phyloP scores from a whole-genome alignment of 92 coral and sea anemone species.

The Epizoanthus stellaris region DNA sequence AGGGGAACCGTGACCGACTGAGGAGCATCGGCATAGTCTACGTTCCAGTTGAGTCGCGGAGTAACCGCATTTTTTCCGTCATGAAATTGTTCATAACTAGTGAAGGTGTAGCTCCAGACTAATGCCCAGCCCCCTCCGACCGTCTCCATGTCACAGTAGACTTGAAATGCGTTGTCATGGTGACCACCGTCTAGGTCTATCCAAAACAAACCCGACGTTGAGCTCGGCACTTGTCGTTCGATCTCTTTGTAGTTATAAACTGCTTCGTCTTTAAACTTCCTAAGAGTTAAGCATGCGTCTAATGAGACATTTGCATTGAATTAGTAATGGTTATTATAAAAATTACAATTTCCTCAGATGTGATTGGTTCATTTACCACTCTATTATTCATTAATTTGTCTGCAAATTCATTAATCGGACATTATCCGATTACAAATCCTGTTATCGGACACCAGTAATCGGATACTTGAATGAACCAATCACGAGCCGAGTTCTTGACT shows the following conservation, averaged over 20 bases:
- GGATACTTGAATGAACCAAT: too few relatives aligned
- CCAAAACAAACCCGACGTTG: conserved; percentile 6
- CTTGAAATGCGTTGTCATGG: conserved; percentile 34
- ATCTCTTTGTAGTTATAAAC: not conserved
- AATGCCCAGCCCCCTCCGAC: conserved; percentile 24
- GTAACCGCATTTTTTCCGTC: conserved; percentile 14
- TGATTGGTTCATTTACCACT: too few relatives aligned
- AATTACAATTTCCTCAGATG: too few relatives aligned
- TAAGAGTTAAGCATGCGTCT: too few relatives aligned
- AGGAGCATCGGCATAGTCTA: not conserved
- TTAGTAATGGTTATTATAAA: too few relatives aligned
- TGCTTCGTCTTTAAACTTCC: not conserved
- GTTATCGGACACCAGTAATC: too few relatives aligned
- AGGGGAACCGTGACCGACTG: conserved; percentile 2
- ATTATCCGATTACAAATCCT: too few relatives aligned
- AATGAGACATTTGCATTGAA: too few relatives aligned
- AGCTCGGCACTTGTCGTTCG: not conserved
- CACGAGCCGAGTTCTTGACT: too few relatives aligned
- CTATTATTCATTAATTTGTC: too few relatives aligned
- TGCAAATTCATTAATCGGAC: too few relatives aligned
- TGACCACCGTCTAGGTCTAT: conserved; percentile 12
- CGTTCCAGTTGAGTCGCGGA: not conserved
- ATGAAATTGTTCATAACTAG: not conserved
- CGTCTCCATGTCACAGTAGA: conserved; percentile 17
- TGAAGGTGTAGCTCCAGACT: conserved; percentile 20